Conservation (phyloP, 2,888 invertebrate species). For the Epinotia ramella region DNA sequence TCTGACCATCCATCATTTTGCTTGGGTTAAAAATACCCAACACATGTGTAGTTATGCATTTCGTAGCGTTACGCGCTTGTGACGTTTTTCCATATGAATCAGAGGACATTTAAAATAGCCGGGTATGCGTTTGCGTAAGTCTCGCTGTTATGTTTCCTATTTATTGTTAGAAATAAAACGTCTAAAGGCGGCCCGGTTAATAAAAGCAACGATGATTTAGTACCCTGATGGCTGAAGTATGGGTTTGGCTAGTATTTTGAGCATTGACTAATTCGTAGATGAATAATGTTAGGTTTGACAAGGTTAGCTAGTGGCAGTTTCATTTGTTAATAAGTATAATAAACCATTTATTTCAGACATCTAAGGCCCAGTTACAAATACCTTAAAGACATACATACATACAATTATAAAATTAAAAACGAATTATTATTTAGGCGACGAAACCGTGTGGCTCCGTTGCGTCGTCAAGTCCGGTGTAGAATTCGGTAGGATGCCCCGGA, state of each 20-base stretch:
- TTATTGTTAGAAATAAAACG: constrained; percentile 30
- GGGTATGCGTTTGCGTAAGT: constrained; percentile 58
- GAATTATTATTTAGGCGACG: too few relatives aligned
- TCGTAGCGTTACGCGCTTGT: constrained; percentile 50
- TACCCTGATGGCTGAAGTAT: background rate
- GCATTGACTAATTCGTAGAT: constrained; percentile 6
- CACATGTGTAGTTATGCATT: constrained; percentile 45
- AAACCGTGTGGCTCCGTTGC: too few relatives aligned
- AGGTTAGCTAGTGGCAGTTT: background rate
- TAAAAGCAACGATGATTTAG: constrained; percentile 20
- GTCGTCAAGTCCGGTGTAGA: too few relatives aligned
- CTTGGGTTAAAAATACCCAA: constrained; percentile 33
- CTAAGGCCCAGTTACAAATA: too few relatives aligned
- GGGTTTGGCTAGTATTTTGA: constrained; percentile 1
- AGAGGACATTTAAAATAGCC: constrained; percentile 61
- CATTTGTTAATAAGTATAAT: background rate
- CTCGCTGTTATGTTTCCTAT: constrained; percentile 31
- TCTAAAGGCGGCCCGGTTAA: constrained; percentile 11
- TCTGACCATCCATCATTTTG: constrained; percentile 32
- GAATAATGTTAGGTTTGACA: background rate
- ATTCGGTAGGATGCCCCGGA: too few relatives aligned
- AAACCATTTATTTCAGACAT: too few relatives aligned
- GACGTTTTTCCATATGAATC: constrained; percentile 61
- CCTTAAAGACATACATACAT: too few relatives aligned
- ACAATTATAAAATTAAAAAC: too few relatives aligned